Percentiles rank a stretch among this genome's conserved stretches.
phyloP scores from a whole-genome alignment of 2,888 invertebrate genomes.

The Tetragonula carbonaria region DNA sequence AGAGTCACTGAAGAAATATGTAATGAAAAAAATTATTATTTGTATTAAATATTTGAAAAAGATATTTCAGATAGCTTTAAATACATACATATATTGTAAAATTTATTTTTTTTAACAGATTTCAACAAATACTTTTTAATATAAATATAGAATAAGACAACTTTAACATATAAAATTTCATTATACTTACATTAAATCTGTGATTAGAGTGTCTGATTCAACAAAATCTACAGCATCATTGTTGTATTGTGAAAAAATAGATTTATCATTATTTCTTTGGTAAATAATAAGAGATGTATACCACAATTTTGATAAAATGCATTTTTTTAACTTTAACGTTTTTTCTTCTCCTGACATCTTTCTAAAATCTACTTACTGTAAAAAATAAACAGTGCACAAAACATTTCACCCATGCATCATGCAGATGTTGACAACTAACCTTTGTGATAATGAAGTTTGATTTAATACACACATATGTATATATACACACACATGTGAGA shows the following conservation, averaged over 20 bases:
- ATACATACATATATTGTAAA: not conserved
- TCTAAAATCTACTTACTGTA: constrained; percentile 7
- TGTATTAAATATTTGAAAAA: not conserved
- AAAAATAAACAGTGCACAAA: constrained; percentile 8
- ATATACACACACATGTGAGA: too few species aligned
- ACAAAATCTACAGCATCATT: constrained; percentile 36
- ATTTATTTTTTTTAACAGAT: too few species aligned
- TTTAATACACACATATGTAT: not conserved
- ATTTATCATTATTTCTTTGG: constrained; percentile 53
- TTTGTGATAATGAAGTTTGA: not conserved
- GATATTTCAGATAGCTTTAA: not conserved
- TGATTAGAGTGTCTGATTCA: constrained; percentile 40
- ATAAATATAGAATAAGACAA: not conserved
- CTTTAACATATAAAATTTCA: not conserved
- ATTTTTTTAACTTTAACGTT: constrained; percentile 72
- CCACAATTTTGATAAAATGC: constrained; percentile 78
- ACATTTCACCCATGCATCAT: constrained; percentile 11
- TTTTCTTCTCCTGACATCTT: constrained; percentile 72
- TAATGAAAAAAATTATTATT: not conserved
- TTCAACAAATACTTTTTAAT: too few species aligned
- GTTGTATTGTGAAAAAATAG: constrained; percentile 15
- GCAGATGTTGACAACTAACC: constrained; percentile 13
- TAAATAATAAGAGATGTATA: constrained; percentile 75
- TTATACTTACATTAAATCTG: constrained; percentile 54
- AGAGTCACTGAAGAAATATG: constrained; percentile 43